Evolutionary conservation across 2,797 vertebrate species (phyloP).

Genomic region (Toxotes lorentzi): DNA sequence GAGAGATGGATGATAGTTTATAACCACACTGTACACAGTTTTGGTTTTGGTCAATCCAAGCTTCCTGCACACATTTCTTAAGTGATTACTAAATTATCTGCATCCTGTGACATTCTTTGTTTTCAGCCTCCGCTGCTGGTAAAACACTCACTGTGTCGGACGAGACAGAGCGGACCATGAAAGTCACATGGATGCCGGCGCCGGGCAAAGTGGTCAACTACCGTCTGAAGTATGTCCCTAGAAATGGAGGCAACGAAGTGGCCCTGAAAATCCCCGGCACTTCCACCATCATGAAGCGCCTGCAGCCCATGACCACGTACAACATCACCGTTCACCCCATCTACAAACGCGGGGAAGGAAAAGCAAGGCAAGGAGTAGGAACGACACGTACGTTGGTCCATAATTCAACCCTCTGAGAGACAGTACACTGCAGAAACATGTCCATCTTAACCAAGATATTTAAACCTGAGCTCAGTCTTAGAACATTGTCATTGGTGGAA

Average conservation of each 20-base stretch:
- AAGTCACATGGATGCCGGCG: slow-evolving; percentile 88
- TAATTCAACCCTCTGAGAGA: slow-evolving; percentile 82
- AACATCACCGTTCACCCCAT: slow-evolving; percentile 90
- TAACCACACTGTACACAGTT: too few species aligned
- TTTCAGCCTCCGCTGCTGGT: slow-evolving; percentile 86
- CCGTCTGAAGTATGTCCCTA: slow-evolving; percentile 87
- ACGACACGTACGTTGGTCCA: slow-evolving; percentile 92
- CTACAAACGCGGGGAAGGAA: slow-evolving; percentile 93
- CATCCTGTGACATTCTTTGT: not conserved
- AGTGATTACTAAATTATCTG: not conserved
- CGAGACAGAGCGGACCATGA: slow-evolving; percentile 92
- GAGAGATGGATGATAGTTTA: too few species aligned
- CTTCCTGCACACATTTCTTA: not conserved
- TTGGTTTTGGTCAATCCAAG: too few species aligned
- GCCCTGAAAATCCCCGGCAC: slow-evolving; percentile 86
- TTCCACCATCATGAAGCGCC: slow-evolving; percentile 88
- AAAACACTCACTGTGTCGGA: slow-evolving; percentile 88
- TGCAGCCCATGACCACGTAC: slow-evolving; percentile 90
- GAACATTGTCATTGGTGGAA: slow-evolving; percentile 13
- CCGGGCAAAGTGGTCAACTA: slow-evolving; percentile 91
- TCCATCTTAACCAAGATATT: slow-evolving; percentile 38
- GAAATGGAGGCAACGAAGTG: slow-evolving; percentile 85
- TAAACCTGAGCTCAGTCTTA: slow-evolving; percentile 10
- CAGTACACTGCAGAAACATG: slow-evolving; percentile 56
- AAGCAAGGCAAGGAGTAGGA: slow-evolving; percentile 96